A percentile compares a stretch with the other conserved stretches of the same genome.
phyloP scores from a whole-genome alignment of 1,140 invertebrate genomes.

The Calephelis virginiensis region DNA sequence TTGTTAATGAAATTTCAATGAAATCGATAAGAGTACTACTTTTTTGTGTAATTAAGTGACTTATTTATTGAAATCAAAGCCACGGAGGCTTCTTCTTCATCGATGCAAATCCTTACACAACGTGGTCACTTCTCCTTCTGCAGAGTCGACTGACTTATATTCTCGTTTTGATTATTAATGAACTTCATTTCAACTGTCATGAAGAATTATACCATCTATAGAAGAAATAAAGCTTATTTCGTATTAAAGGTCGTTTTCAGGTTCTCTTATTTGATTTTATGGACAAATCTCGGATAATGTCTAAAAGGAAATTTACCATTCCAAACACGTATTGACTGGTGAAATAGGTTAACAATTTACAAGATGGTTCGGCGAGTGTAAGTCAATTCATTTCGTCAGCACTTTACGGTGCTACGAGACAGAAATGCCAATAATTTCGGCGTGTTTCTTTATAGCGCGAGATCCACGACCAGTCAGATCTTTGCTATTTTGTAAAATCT shows the following conservation, averaged over 20 bases:
- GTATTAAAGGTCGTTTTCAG: neutral
- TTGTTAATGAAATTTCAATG: too few relatives aligned
- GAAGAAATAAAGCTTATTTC: neutral
- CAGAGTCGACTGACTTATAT: too few relatives aligned
- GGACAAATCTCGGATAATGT: conserved; percentile 23
- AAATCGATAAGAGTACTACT: too few relatives aligned
- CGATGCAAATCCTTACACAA: too few relatives aligned
- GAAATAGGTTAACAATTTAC: conserved; percentile 38
- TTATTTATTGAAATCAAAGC: too few relatives aligned
- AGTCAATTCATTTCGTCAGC: conserved; percentile 31
- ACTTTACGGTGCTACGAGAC: conserved; percentile 24
- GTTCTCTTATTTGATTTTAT: neutral
- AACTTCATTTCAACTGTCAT: neutral
- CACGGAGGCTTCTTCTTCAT: too few relatives aligned
- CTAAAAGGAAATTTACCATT: conserved; percentile 21
- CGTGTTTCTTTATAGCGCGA: conserved; percentile 2
- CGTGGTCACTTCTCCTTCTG: too few relatives aligned
- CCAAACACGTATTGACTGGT: conserved; percentile 23
- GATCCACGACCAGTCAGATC: too few relatives aligned
- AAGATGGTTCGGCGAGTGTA: conserved; percentile 26
- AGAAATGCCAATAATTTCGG: conserved; percentile 20
- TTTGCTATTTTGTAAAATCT: too few relatives aligned
- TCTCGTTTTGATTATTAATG: too few relatives aligned
- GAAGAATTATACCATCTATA: neutral
- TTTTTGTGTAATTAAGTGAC: too few relatives aligned